These are phyloP conservation scores for Hephaestus fuliginosus DNA, from an alignment of 2,797 vertebrate genomes.

Conservation along the genomic window DNA sequence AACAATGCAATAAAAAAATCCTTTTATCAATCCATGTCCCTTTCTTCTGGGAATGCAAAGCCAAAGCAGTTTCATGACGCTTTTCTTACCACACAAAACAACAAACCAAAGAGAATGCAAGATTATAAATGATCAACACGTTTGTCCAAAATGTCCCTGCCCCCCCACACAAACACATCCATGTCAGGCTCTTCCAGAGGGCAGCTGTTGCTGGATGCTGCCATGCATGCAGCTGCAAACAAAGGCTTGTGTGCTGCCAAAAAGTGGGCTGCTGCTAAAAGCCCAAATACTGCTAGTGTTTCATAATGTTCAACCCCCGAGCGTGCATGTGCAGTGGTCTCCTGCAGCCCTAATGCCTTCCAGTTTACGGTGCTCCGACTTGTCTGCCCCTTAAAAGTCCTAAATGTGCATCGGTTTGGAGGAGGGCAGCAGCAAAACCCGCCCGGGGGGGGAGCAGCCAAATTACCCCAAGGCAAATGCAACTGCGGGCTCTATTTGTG, in stretches of 20 bases:
- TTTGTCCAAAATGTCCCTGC: conserved; percentile 29
- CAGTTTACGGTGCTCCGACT: conserved; percentile 35
- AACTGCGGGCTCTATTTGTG: conserved; percentile 53
- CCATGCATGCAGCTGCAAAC: conserved; percentile 75
- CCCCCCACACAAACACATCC: not conserved
- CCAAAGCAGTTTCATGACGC: conserved; percentile 15
- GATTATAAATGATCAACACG: conserved; percentile 30
- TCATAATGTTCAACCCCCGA: conserved; percentile 56
- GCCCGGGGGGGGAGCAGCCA: not conserved
- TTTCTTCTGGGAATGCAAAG: conserved; percentile 11
- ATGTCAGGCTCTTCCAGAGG: conserved; percentile 45
- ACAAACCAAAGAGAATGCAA: not conserved
- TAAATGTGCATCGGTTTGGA: not conserved
- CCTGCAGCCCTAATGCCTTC: conserved; percentile 41
- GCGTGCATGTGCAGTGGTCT: conserved; percentile 11
- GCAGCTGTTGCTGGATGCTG: conserved; percentile 70
- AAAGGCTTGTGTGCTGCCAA: conserved; percentile 63
- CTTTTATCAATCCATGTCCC: not conserved
- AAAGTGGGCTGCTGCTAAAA: conserved; percentile 57
- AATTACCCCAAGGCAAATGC: conserved; percentile 28
- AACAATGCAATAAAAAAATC: conserved; percentile 34
- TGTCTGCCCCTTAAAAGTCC: conserved; percentile 11
- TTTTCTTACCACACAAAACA: not conserved
- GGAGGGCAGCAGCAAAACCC: too few relatives aligned
- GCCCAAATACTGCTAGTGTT: conserved; percentile 67